phyloP scores from a whole-genome alignment of 2,797 vertebrate genomes.

The Leuciscus waleckii region DNA sequence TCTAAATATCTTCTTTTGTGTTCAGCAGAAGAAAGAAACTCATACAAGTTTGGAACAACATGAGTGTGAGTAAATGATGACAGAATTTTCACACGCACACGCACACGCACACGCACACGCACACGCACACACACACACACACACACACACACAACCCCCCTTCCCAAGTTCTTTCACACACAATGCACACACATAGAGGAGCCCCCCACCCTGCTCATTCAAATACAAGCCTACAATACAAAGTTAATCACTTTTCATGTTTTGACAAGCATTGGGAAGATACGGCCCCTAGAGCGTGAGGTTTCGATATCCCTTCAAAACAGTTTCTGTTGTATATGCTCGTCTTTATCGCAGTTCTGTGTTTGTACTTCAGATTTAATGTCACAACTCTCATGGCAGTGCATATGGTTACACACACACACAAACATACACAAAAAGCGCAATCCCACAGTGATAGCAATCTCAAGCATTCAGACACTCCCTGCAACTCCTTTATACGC shows the following conservation, averaged over 20 bases:
- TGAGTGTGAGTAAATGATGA: too few relatives aligned
- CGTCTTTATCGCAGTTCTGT: not conserved
- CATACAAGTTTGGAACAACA: too few relatives aligned
- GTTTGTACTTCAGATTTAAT: constrained; percentile 15
- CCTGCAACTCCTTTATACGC: constrained; percentile 58
- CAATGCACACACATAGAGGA: constrained; percentile 30
- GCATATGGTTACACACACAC: not conserved
- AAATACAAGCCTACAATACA: constrained; percentile 42
- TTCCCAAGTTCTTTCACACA: constrained; percentile 33
- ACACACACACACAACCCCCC: not conserved
- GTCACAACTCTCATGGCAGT: not conserved
- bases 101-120: not conserved
- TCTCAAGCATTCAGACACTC: constrained; percentile 67
- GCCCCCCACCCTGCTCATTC: constrained; percentile 12
- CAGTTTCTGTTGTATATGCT: constrained; percentile 4
- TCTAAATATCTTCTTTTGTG: too few relatives aligned
- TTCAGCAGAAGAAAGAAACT: too few relatives aligned
- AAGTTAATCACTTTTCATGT: constrained; percentile 33
- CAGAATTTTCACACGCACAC: not conserved
- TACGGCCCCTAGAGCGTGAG: not conserved
- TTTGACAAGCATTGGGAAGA: constrained; percentile 26
- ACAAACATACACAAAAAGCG: constrained; percentile 46
- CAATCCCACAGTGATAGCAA: constrained; percentile 63
- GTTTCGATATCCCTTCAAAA: constrained; percentile 12
- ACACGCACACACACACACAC: not conserved